phyloP scores from a whole-genome alignment of 2,888 invertebrate species.

The Mellilla xanthometata region DNA sequence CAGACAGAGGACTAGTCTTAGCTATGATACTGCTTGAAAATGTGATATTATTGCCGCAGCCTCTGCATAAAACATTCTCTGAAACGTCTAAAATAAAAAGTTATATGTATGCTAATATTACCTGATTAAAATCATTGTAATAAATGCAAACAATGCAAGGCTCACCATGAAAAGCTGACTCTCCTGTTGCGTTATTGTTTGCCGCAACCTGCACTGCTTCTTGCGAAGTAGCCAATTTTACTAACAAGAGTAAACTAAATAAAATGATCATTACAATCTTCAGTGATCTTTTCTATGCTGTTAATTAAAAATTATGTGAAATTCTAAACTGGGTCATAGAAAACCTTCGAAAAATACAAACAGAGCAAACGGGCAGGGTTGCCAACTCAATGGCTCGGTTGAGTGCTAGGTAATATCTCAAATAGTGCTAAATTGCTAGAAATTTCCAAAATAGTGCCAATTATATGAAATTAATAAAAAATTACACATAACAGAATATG shows the following conservation, averaged over 20 bases:
- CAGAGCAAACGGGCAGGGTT: no score
- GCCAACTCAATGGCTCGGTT: no score
- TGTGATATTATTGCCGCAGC: constrained; percentile 52
- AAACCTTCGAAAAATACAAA: no score
- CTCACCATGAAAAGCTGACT: neutral
- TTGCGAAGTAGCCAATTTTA: neutral
- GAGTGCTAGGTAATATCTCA: no score
- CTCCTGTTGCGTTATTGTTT: neutral
- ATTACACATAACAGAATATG: no score
- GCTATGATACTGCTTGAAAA: constrained; percentile 43
- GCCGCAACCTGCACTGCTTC: neutral
- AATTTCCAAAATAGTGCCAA: no score
- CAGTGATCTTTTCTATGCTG: no score
- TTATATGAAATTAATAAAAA: no score
- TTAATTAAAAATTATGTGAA: no score
- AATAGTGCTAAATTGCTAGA: no score
- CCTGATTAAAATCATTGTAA: no score
- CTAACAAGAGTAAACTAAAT: neutral
- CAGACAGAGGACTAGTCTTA: constrained; percentile 43
- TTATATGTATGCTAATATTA: neutral
- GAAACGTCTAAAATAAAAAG: constrained; percentile 27
- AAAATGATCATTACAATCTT: constrained; percentile 14
- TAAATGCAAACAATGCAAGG: neutral
- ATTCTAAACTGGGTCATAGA: no score
- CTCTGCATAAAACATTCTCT: constrained; percentile 58